These are phyloP conservation scores for Polydrusus cervinus DNA, from an alignment of 2,888 invertebrate species.

Conservation along the genomic window DNA sequence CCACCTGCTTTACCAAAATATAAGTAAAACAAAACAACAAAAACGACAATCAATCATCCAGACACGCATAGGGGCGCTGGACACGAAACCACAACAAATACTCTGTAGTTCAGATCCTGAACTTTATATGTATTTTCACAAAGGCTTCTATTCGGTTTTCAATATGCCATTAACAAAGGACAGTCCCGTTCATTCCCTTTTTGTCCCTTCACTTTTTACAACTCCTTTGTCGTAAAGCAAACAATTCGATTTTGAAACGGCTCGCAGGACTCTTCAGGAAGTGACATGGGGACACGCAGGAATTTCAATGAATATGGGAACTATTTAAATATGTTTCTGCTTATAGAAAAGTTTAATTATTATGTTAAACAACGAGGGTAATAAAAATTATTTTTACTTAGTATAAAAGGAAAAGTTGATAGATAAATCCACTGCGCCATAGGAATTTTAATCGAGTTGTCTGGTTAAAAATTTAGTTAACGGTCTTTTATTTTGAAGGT, in stretches of 20 bases:
- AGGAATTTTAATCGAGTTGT: not conserved
- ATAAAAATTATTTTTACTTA: not conserved
- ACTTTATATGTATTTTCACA: constrained; percentile 22
- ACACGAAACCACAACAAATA: constrained; percentile 14
- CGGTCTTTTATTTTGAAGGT: too few species aligned
- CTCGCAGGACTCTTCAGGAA: constrained; percentile 25
- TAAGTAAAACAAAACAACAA: constrained; percentile 10
- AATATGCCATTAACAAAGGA: constrained; percentile 40
- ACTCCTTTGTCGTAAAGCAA: constrained; percentile 38
- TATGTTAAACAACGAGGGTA: not conserved
- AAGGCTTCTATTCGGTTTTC: constrained; percentile 33
- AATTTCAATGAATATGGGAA: constrained; percentile 29
- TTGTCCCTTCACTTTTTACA: constrained; percentile 37
- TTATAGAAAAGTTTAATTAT: not conserved
- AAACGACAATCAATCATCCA: constrained; percentile 4
- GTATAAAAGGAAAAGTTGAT: constrained; percentile 1
- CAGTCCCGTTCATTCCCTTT: constrained; percentile 32
- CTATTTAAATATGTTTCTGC: not conserved
- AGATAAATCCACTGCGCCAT: not conserved
- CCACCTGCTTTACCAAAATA: not conserved
- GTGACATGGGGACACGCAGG: constrained; percentile 11
- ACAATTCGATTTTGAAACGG: constrained; percentile 36
- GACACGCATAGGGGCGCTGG: constrained; percentile 12
- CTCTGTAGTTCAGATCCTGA: constrained; percentile 6
- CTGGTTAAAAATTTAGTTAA: not conserved